phyloP scores from a whole-genome alignment of 2,797 vertebrate genomes.

The Anguilla megastoma region DNA sequence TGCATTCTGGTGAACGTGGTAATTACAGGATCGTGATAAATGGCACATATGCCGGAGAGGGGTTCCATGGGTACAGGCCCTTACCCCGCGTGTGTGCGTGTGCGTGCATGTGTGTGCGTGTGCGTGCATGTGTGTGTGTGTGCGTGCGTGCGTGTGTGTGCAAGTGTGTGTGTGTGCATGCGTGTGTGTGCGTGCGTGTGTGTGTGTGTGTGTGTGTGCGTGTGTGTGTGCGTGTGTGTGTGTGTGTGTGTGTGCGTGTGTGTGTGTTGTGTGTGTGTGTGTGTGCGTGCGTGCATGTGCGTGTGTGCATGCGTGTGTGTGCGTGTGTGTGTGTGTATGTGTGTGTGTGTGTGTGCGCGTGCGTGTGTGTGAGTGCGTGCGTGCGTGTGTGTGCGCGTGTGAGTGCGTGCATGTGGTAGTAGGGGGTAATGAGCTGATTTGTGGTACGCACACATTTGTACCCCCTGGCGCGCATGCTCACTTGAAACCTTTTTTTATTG shows the following conservation, averaged over 20 bases:
- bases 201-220: too few species aligned
- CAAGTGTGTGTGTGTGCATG: too few species aligned
- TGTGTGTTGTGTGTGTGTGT: neutral
- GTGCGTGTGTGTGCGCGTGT: neutral
- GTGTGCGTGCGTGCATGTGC: neutral
- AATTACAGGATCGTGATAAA: constrained; percentile 33
- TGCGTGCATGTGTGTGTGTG: too few species aligned
- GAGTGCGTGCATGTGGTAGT: neutral
- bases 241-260: too few species aligned
- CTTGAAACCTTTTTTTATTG: constrained; percentile 21
- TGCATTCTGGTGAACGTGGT: constrained; percentile 11
- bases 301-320: neutral
- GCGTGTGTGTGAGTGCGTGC: neutral
- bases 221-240: neutral
- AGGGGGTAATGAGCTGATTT: neutral
- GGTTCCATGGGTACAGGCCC: neutral
- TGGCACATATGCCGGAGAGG: neutral
- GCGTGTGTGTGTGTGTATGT: neutral
- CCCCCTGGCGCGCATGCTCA: neutral
- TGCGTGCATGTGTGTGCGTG: too few species aligned
- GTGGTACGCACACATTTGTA: constrained; percentile 16
- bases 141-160: too few species aligned
- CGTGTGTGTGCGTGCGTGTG: too few species aligned
- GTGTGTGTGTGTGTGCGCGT: constrained; percentile 2
- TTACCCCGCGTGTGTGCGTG: too few species aligned